Conservation (phyloP, 1,140 invertebrate species). For the Drosophila micromelanica region DNA sequence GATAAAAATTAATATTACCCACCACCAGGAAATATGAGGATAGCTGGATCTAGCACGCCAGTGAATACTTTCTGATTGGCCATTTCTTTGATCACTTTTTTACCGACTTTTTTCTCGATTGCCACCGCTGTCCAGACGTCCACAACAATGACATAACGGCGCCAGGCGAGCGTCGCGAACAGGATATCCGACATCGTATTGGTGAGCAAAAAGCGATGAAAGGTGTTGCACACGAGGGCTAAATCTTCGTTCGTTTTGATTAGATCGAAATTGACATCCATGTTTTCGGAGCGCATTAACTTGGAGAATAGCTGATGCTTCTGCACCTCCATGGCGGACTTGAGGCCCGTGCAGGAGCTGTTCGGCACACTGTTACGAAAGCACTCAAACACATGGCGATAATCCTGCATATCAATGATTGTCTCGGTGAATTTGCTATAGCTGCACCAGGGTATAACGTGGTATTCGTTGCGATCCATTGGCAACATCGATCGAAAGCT, state of each 20-base stretch:
- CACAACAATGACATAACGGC: constrained; percentile 38
- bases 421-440: constrained; percentile 24
- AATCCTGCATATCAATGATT: constrained; percentile 38
- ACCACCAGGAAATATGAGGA: constrained; percentile 54
- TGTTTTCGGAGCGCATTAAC: constrained; percentile 43
- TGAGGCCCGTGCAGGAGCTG: constrained; percentile 46
- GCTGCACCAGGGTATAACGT: constrained; percentile 49
- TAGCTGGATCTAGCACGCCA: constrained; percentile 54
- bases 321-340: constrained; percentile 47
- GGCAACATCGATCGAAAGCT: constrained; percentile 52
- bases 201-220: constrained; percentile 70
- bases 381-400: constrained; percentile 50
- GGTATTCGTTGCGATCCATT: constrained; percentile 30
- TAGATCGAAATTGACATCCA: constrained; percentile 26
- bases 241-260: constrained; percentile 34
- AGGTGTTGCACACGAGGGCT: constrained; percentile 60
- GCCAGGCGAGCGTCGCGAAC: constrained; percentile 13
- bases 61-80: constrained; percentile 50
- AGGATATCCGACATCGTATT: constrained; percentile 39
- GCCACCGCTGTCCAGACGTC: constrained; percentile 26
- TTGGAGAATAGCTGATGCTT: constrained; percentile 45
- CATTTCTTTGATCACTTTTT: background rate
- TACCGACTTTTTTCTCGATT: background rate
- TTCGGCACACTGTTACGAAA: constrained; percentile 27
- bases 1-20: constrained; percentile 6